phyloP scores from a whole-genome alignment of 2,888 invertebrate species.

The Cataglyphis albicans region DNA sequence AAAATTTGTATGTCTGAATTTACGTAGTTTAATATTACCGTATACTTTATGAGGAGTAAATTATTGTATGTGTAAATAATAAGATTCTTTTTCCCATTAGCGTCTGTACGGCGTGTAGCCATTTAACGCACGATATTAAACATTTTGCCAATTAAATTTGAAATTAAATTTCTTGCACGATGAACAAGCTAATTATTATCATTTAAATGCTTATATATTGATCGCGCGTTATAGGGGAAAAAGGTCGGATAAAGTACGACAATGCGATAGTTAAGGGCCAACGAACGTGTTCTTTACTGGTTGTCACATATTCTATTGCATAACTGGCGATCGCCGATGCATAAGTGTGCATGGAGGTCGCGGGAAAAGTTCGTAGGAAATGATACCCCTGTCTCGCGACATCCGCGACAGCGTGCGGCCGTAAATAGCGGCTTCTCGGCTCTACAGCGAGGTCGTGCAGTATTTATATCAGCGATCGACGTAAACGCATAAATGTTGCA shows the following conservation, averaged over 20 bases:
- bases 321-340: conserved; percentile 33
- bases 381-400: conserved; percentile 63
- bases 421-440: conserved; percentile 69
- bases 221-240: background rate
- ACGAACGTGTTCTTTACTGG: background rate
- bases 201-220: background rate
- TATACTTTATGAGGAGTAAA: conserved; percentile 23
- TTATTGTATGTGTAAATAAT: conserved; percentile 6
- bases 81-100: conserved; percentile 4
- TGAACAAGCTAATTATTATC: background rate
- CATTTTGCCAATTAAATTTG: conserved; percentile 13
- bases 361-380: conserved; percentile 70
- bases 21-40: conserved; percentile 24
- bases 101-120: background rate
- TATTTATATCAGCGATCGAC: conserved; percentile 81
- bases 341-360: conserved; percentile 71
- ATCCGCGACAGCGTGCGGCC: conserved; percentile 59
- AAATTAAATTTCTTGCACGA: background rate
- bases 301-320: conserved; percentile 41
- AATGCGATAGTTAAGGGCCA: background rate
- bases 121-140: background rate
- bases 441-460: conserved; percentile 73
- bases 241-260: background rate
- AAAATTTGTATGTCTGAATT: conserved; percentile 20
- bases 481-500: conserved; percentile 79